Percentiles rank a stretch among this genome's conserved stretches.
These are phyloP conservation scores for Lonchura striata DNA, from an alignment of 2,113 vertebrate species.

Conservation along the genomic window DNA sequence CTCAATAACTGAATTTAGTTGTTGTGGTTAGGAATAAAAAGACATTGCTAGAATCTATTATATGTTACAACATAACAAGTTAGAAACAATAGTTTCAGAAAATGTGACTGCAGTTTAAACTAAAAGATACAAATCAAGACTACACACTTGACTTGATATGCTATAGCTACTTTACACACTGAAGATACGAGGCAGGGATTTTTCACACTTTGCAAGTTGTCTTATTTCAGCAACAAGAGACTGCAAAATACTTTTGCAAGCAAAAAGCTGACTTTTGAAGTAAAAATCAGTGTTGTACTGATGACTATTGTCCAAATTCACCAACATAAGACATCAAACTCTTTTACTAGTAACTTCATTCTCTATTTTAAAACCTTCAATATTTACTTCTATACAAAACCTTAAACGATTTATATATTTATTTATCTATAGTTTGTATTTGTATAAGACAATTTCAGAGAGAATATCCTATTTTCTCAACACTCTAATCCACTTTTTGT, in stretches of 20 bases:
- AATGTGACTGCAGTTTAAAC: not conserved
- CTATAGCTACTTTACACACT: not conserved
- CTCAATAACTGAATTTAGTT: not conserved
- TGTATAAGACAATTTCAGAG: not conserved
- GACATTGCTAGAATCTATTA: not conserved
- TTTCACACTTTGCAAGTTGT: not conserved
- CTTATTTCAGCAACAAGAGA: not conserved
- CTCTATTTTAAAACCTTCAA: not conserved
- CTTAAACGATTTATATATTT: not conserved
- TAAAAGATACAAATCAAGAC: not conserved
- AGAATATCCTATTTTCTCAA: not conserved
- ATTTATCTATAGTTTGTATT: not conserved
- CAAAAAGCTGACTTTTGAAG: not conserved
- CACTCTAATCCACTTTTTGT: not conserved
- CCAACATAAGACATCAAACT: not conserved
- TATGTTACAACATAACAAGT: not conserved
- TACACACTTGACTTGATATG: fast-evolving
- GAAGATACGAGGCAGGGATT: not conserved
- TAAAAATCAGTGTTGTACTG: not conserved
- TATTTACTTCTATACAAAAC: not conserved
- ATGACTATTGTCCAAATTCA: not conserved
- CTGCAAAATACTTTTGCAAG: not conserved
- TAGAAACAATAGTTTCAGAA: not conserved
- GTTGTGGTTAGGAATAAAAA: not conserved
- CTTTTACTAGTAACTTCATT: not conserved